A percentile compares a stretch with the other conserved stretches of the same genome.
Evolutionary conservation across 1,140 invertebrate species (phyloP).

Genomic region (Dreissena rostriformis): DNA sequence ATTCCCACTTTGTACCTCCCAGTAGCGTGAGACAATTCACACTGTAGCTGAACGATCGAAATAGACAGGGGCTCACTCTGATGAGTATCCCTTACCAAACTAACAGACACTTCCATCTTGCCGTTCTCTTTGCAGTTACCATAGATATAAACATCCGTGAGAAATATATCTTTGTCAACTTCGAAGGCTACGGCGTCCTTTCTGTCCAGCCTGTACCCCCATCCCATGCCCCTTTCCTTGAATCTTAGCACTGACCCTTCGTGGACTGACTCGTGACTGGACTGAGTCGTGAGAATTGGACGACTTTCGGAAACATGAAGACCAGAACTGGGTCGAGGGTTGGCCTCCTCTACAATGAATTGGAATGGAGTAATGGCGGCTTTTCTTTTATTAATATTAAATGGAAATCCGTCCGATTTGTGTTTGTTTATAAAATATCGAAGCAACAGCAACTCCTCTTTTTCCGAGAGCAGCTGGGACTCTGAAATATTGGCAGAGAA

Average conservation of each 20-base stretch:
- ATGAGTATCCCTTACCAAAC: conserved; percentile 8
- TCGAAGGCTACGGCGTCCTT: conserved; percentile 37
- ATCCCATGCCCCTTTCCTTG: conserved; percentile 18
- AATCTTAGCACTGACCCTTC: conserved; percentile 20
- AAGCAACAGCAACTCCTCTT: conserved; percentile 34
- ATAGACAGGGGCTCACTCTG: neutral
- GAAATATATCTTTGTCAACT: conserved; percentile 13
- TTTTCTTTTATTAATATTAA: conserved; percentile 14
- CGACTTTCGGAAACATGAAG: neutral
- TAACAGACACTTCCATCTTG: conserved; percentile 18
- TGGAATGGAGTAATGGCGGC: conserved; percentile 21
- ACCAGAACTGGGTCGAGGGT: neutral
- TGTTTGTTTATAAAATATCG: conserved; percentile 32
- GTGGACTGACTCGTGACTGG: neutral
- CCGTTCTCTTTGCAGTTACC: conserved; percentile 35
- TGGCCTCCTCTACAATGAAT: conserved; percentile 2
- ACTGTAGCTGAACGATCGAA: neutral
- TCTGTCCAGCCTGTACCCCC: conserved; percentile 42
- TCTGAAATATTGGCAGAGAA: conserved; percentile 47
- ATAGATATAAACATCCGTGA: conserved; percentile 29
- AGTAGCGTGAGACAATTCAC: neutral
- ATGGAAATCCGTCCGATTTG: neutral
- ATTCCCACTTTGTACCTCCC: conserved; percentile 37
- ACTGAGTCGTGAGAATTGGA: conserved; percentile 26
- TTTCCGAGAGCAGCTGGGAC: conserved; percentile 9